These are phyloP conservation scores for Didymodactylos carnosus DNA, from an alignment of 2,888 invertebrate genomes.

Conservation along the genomic window DNA sequence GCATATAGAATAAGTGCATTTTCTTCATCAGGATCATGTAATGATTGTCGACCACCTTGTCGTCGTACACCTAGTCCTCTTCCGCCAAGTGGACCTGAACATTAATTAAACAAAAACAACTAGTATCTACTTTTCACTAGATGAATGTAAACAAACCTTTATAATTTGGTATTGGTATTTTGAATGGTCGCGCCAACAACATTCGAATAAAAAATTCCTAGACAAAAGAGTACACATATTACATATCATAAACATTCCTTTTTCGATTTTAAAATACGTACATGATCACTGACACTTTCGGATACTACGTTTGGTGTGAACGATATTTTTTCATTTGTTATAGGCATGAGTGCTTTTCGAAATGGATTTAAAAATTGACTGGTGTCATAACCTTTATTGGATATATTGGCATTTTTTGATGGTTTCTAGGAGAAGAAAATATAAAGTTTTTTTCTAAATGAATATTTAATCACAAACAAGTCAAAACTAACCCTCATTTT, in stretches of 20 bases:
- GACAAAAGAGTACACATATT: neutral
- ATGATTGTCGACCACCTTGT: slow-evolving; percentile 16
- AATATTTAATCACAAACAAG: too few species aligned
- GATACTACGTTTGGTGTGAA: neutral
- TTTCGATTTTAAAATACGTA: neutral
- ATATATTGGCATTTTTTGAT: slow-evolving; percentile 8
- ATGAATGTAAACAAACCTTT: too few species aligned
- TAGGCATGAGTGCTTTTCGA: slow-evolving; percentile 4
- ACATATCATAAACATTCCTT: neutral
- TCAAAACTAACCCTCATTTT: too few species aligned
- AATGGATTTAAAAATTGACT: slow-evolving; percentile 7
- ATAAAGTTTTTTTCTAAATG: neutral
- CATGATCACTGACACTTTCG: neutral
- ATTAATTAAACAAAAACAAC: too few species aligned
- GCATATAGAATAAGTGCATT: slow-evolving; percentile 68
- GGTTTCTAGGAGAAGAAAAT: too few species aligned
- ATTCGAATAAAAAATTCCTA: slow-evolving; percentile 8
- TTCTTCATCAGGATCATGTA: slow-evolving; percentile 76
- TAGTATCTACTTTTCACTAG: too few species aligned
- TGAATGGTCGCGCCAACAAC: slow-evolving; percentile 5
- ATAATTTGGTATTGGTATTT: slow-evolving; percentile 14
- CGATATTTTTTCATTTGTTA: neutral
- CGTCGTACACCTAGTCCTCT: slow-evolving; percentile 3
- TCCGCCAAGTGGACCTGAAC: neutral
- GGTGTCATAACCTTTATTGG: slow-evolving; percentile 9